Conservation (phyloP, 1,140 invertebrate genomes). For the Psix sp. region DNA sequence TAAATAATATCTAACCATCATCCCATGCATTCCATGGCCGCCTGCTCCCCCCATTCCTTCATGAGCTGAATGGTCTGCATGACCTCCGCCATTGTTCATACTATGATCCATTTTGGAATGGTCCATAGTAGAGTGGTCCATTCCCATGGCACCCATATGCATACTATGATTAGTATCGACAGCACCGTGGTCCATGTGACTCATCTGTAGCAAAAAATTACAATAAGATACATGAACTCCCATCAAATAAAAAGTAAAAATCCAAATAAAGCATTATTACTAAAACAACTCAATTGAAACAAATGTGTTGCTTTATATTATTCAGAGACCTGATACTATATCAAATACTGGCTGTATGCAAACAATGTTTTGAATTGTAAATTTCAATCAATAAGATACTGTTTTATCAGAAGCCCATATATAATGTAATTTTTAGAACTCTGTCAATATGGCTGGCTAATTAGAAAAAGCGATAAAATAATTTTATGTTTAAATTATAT, state of each 20-base stretch:
- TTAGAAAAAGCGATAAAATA: neutral
- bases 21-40: constrained; percentile 62
- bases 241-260: neutral
- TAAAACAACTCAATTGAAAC: neutral
- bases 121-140: constrained; percentile 41
- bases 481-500: too few relatives aligned
- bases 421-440: neutral
- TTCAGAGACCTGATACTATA: constrained; percentile 1
- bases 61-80: constrained; percentile 14
- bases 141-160: constrained; percentile 57
- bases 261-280: neutral
- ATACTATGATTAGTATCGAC: constrained; percentile 50
- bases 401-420: neutral
- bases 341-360: neutral
- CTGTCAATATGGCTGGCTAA: neutral
- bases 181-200: constrained; percentile 11
- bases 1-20: constrained; percentile 65
- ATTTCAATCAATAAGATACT: constrained; percentile 4
- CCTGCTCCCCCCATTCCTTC: constrained; percentile 4
- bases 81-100: constrained; percentile 35
- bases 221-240: constrained; percentile 7
- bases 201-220: constrained; percentile 25
- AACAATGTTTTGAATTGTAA: constrained; percentile 6
- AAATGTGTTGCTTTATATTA: constrained; percentile 25
- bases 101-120: constrained; percentile 21